Evolutionary conservation across 2,797 vertebrate genomes (phyloP).

Genomic region (Xyrichtys novacula): DNA sequence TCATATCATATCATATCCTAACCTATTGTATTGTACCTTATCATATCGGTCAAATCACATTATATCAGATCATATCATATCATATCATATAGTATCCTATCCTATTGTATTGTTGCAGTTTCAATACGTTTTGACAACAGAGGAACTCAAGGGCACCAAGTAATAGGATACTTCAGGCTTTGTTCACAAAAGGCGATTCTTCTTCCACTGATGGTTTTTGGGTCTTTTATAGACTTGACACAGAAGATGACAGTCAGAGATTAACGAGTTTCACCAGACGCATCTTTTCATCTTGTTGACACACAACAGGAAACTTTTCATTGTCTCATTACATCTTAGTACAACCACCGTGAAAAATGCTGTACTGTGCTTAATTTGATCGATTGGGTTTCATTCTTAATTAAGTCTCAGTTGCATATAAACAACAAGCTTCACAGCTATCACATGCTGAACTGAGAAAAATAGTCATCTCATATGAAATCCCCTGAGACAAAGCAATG

Average conservation of each 20-base stretch:
- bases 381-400: neutral
- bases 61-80: no score
- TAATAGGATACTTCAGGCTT: neutral
- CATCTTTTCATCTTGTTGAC: neutral
- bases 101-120: no score
- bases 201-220: neutral
- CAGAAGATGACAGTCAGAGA: no score
- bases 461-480: neutral
- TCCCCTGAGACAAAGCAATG: neutral
- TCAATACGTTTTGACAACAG: conserved; percentile 4
- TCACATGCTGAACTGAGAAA: neutral
- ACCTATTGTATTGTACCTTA: no score
- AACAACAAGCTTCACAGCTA: neutral
- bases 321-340: neutral
- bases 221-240: neutral
- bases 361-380: neutral
- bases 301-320: no score
- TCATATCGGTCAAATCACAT: no score
- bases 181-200: no score
- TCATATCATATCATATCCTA: no score
- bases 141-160: neutral
- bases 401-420: neutral
- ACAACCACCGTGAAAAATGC: neutral
- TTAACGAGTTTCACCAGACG: neutral
- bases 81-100: no score